Evolutionary conservation across 2,888 invertebrate genomes (phyloP).

Genomic region (Dioctria rufipes): DNA sequence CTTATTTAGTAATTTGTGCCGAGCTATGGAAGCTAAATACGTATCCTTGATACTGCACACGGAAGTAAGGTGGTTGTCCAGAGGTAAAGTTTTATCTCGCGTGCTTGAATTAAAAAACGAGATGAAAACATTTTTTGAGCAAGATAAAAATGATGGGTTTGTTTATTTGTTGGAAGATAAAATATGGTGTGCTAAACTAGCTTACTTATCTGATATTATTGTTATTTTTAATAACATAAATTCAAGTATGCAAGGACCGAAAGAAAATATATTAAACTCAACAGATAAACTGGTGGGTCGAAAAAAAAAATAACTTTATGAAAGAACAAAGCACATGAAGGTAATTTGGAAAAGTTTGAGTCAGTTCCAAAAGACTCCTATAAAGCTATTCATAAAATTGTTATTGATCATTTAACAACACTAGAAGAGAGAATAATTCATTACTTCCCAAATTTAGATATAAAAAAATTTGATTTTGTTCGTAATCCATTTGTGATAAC

Average conservation of each 20-base stretch:
- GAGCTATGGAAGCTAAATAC: no score
- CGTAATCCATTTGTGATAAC: slow-evolving; percentile 57
- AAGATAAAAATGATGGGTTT: no score
- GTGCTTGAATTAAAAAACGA: no score
- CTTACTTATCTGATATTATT: slow-evolving; percentile 11
- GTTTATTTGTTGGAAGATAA: slow-evolving; percentile 48
- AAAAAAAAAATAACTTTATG: slow-evolving; percentile 51
- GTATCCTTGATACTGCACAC: no score
- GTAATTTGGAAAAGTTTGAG: slow-evolving; percentile 45
- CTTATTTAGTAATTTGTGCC: no score
- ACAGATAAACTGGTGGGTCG: slow-evolving; percentile 44
- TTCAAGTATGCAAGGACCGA: slow-evolving; percentile 54
- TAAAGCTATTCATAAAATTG: slow-evolving; percentile 56
- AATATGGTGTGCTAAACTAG: slow-evolving; percentile 10
- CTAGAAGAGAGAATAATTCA: slow-evolving; percentile 56
- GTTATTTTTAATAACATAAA: slow-evolving; percentile 51
- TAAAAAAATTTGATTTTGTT: slow-evolving; percentile 58
- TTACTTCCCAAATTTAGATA: slow-evolving; percentile 56
- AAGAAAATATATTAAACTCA: slow-evolving; percentile 56
- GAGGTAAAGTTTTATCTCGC: no score
- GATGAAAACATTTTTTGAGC: no score
- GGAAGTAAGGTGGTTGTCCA: no score
- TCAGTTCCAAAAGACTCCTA: slow-evolving; percentile 53
- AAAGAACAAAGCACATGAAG: slow-evolving; percentile 51
- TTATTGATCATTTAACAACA: slow-evolving; percentile 59